Conservation (phyloP, 2,888 invertebrate species). For the Prosapia bicincta region DNA sequence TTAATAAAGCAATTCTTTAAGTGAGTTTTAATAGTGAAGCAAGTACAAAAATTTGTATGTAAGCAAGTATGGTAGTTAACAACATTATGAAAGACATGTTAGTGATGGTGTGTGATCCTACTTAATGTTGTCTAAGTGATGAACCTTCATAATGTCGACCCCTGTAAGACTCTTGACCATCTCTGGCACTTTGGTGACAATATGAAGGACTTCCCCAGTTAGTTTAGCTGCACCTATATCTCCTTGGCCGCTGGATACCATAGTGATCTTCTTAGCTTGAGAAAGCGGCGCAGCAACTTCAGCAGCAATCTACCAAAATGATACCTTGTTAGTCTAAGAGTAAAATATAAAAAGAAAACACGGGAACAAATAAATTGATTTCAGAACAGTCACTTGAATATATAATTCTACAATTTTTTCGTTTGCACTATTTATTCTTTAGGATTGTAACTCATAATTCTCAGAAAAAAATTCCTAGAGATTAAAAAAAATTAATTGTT, state of each 20-base stretch:
- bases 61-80: not conserved
- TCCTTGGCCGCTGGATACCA: conserved; percentile 90
- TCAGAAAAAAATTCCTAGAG: no score
- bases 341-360: no score
- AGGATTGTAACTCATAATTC: no score
- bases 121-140: conserved; percentile 37
- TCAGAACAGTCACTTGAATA: no score
- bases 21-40: no score
- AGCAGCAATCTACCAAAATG: conserved; percentile 82
- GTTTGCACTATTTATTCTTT: no score
- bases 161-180: conserved; percentile 91
- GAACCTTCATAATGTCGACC: conserved; percentile 85
- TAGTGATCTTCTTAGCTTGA: conserved; percentile 92
- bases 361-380: no score
- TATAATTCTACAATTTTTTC: no score
- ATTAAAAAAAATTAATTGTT: no score
- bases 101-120: conserved; percentile 14
- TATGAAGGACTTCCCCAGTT: conserved; percentile 89
- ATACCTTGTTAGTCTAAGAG: no score
- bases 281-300: conserved; percentile 95
- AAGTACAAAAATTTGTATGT: no score
- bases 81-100: not conserved
- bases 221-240: conserved; percentile 93
- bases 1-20: no score
- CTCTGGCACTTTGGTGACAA: conserved; percentile 88